phyloP scores from a whole-genome alignment of 1,140 invertebrate genomes.

The Danaus melanippus region DNA sequence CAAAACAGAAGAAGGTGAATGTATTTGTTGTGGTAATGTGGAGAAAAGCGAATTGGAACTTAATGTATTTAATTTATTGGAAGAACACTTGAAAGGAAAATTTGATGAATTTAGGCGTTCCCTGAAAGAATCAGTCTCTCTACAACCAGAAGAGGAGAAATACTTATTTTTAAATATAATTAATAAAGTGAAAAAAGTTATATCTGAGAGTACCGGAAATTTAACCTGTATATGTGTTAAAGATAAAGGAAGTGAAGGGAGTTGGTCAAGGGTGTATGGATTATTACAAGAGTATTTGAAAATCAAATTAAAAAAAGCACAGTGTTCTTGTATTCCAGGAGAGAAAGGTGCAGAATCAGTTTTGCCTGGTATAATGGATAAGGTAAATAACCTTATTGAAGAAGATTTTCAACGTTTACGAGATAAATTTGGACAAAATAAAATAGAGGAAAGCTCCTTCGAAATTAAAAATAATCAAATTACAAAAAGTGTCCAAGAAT shows the following conservation, averaged over 20 bases:
- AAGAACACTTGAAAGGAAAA: constrained; percentile 50
- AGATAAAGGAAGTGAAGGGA: constrained; percentile 24
- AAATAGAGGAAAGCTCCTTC: constrained; percentile 5
- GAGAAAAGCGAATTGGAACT: constrained; percentile 48
- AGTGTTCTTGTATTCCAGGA: constrained; percentile 35
- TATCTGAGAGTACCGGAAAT: constrained; percentile 36
- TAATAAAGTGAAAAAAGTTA: constrained; percentile 46
- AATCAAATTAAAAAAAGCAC: constrained; percentile 49
- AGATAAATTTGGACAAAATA: constrained; percentile 31
- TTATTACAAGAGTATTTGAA: constrained; percentile 59
- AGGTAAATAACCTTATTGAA: constrained; percentile 51
- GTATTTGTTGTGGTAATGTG: constrained; percentile 43
- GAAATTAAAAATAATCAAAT: neutral
- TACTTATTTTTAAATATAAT: constrained; percentile 38
- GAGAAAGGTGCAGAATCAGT: constrained; percentile 22
- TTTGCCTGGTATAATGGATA: constrained; percentile 37
- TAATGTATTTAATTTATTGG: constrained; percentile 53
- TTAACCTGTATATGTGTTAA: constrained; percentile 33
- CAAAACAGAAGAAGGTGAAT: constrained; percentile 20
- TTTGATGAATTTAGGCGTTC: constrained; percentile 34
- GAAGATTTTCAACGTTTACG: constrained; percentile 51
- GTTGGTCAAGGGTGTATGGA: constrained; percentile 48
- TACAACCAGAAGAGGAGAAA: constrained; percentile 39
- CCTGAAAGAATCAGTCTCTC: constrained; percentile 28
- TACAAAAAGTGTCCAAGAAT: too few species aligned